Conservation (phyloP, 1,140 invertebrate species). For the Heliconius eleuchia region DNA sequence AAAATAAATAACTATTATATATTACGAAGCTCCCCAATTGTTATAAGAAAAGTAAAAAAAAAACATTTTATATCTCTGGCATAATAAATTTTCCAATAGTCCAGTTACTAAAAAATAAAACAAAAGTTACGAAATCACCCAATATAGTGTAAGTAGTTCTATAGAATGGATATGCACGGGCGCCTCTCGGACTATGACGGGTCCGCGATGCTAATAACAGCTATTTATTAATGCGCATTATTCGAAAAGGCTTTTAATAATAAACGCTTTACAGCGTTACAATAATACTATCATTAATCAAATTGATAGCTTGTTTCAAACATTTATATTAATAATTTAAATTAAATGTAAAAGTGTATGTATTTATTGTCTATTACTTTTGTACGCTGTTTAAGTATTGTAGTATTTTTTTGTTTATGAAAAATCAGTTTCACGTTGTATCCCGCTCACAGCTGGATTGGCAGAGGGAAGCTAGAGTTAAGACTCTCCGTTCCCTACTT, state of each 20-base stretch:
- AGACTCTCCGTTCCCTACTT: not conserved
- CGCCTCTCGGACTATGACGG: not conserved
- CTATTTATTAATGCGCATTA: conserved; percentile 22
- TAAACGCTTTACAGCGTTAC: not conserved
- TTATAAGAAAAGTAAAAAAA: too few species aligned
- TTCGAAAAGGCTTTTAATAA: conserved; percentile 2
- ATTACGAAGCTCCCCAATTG: too few species aligned
- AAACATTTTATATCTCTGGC: too few species aligned
- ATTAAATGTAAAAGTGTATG: not conserved
- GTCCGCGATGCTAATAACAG: not conserved
- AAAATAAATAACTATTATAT: too few species aligned
- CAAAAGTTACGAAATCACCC: not conserved
- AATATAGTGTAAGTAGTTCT: not conserved
- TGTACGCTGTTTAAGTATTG: not conserved
- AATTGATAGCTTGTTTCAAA: not conserved
- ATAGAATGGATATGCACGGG: not conserved
- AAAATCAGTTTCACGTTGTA: not conserved
- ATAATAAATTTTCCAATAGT: too few species aligned
- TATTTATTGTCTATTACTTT: not conserved
- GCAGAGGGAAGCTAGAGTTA: not conserved
- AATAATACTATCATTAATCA: not conserved
- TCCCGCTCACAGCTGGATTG: not conserved
- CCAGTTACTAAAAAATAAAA: too few species aligned
- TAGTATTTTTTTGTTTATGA: too few species aligned
- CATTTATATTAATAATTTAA: not conserved